A percentile compares a stretch with the other conserved stretches of the same genome.
Evolutionary conservation across 2,797 vertebrate genomes (phyloP).

Genomic region (Alectoris magna): DNA sequence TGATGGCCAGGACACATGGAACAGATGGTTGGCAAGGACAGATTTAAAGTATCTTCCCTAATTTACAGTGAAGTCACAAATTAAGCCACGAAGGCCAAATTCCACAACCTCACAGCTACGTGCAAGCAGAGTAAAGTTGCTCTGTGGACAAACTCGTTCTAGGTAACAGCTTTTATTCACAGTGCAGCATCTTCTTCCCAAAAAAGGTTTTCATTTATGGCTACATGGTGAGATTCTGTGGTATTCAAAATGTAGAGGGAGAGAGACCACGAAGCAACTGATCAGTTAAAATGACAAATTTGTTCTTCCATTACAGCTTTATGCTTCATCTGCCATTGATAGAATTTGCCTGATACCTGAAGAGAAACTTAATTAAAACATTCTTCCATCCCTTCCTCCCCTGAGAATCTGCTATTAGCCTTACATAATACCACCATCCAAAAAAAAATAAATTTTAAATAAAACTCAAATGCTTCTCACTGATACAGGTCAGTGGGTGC

Average conservation of each 20-base stretch:
- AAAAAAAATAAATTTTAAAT: slow-evolving; percentile 10
- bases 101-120: neutral
- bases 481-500: slow-evolving; percentile 45
- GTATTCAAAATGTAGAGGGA: neutral
- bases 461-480: slow-evolving; percentile 42
- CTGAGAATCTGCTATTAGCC: slow-evolving; percentile 6
- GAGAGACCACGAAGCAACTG: neutral
- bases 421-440: neutral
- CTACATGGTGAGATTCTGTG: neutral
- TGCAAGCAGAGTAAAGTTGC: neutral
- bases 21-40: neutral
- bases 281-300: neutral
- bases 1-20: neutral
- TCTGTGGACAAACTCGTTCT: neutral
- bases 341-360: neutral
- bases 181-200: neutral
- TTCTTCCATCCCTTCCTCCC: neutral
- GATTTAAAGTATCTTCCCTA: neutral
- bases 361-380: slow-evolving; percentile 49
- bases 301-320: slow-evolving; percentile 3
- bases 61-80: neutral
- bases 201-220: neutral
- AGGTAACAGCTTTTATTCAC: neutral
- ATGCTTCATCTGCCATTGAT: slow-evolving; percentile 6
- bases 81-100: neutral